These are phyloP conservation scores for Malurus leucopterus DNA, from an alignment of 2,797 vertebrate species.

Conservation along the genomic window DNA sequence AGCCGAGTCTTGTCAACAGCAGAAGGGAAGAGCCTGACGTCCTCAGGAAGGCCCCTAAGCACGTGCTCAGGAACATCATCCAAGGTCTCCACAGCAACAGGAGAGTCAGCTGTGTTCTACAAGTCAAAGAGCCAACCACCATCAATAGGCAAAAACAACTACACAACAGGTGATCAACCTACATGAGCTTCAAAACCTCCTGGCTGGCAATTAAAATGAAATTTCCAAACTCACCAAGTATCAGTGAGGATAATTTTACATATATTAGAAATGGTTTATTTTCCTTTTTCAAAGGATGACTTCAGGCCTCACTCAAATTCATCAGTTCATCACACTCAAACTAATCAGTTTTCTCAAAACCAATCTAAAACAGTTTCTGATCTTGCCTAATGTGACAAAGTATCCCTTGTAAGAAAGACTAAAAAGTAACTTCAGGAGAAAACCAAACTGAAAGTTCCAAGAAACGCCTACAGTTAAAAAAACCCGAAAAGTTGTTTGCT, in stretches of 20 bases:
- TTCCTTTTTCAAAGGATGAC: not conserved
- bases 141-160: not conserved
- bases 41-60: conserved; percentile 83
- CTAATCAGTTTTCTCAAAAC: not conserved
- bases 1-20: conserved; percentile 84
- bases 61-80: conserved; percentile 84
- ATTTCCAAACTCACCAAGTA: not conserved
- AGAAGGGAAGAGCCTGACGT: conserved; percentile 83
- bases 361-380: not conserved
- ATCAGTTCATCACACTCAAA: not conserved
- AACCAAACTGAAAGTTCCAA: not conserved
- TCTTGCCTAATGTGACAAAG: rapidly evolving
- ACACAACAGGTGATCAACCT: not conserved
- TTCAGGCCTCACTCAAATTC: not conserved
- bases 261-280: not conserved
- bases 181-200: not conserved
- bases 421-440: not conserved
- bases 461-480: not conserved
- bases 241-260: not conserved
- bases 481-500: rapidly evolving
- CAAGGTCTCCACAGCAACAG: conserved; percentile 75
- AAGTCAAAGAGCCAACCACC: not conserved
- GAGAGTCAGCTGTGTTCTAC: conserved; percentile 63
- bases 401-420: not conserved
- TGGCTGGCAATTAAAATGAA: not conserved